phyloP scores from a whole-genome alignment of 2,888 invertebrate species.

The Megamerina dolium region DNA sequence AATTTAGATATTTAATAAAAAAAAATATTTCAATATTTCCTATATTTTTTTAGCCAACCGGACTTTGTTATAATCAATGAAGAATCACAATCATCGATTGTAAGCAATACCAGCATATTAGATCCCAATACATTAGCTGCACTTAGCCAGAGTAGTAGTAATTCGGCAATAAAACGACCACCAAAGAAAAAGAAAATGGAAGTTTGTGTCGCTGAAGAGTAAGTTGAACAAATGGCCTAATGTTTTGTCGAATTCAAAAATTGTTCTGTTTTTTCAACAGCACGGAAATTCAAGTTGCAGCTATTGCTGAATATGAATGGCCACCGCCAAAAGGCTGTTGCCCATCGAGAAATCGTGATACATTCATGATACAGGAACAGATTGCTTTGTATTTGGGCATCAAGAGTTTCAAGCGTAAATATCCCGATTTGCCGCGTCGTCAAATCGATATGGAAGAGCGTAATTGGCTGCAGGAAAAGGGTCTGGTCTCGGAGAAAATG shows the following conservation, averaged over 20 bases:
- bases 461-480: slow-evolving; percentile 76
- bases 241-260: neutral
- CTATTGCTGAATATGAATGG: slow-evolving; percentile 93
- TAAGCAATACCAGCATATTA: slow-evolving; percentile 56
- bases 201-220: slow-evolving; percentile 51
- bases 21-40: neutral
- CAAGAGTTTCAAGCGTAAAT: slow-evolving; percentile 94
- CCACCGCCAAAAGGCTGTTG: slow-evolving; percentile 57
- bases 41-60: slow-evolving; percentile 33
- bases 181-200: slow-evolving; percentile 51
- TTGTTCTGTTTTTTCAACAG: slow-evolving; percentile 27
- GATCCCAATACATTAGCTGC: slow-evolving; percentile 36
- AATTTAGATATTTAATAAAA: neutral
- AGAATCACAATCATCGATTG: slow-evolving; percentile 78
- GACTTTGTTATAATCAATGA: slow-evolving; percentile 51
- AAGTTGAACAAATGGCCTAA: slow-evolving; percentile 23
- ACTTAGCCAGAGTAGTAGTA: slow-evolving; percentile 26
- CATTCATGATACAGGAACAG: slow-evolving; percentile 94
- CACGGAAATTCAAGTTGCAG: slow-evolving; percentile 71
- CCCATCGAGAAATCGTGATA: slow-evolving; percentile 58
- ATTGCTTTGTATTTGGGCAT: slow-evolving; percentile 91
- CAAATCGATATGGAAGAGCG: slow-evolving; percentile 86
- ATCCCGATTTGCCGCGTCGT: slow-evolving; percentile 79
- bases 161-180: slow-evolving; percentile 45
- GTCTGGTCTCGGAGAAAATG: slow-evolving; percentile 81